phyloP scores from a whole-genome alignment of 2,113 vertebrate species.

The Scolopax mira region DNA sequence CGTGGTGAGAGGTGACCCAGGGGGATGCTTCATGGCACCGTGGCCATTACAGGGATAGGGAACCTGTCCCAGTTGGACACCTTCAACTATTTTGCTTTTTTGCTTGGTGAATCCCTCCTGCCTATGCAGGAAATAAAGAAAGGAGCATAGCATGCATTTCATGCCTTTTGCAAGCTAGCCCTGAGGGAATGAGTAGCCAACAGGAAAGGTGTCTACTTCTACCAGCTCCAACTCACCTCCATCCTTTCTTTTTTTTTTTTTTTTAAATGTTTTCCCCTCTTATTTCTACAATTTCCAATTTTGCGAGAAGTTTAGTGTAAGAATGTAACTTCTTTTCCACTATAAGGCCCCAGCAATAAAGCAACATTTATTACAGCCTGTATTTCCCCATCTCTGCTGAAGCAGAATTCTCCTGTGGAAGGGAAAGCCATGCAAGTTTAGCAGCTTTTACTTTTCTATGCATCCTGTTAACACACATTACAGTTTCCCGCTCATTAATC shows the following conservation, averaged over 20 bases:
- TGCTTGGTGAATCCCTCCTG: background rate
- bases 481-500: constrained; percentile 39
- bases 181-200: background rate
- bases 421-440: background rate
- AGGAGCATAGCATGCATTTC: background rate
- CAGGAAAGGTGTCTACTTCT: background rate
- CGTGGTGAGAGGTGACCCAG: background rate
- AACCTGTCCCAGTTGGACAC: background rate
- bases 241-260: background rate
- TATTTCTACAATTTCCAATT: background rate
- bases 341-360: background rate
- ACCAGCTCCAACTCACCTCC: background rate
- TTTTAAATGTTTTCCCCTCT: background rate
- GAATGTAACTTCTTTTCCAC: background rate
- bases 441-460: constrained; percentile 24
- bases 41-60: background rate
- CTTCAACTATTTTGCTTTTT: background rate
- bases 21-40: background rate
- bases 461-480: background rate
- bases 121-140: background rate
- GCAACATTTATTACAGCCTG: background rate
- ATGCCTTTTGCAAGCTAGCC: background rate
- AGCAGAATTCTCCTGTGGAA: background rate
- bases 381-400: background rate
- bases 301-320: background rate